Evolutionary conservation across 2,113 vertebrate genomes (phyloP), one percentile per base, ranked within the genome.

Genomic region (Piaya cayana): DNA sequence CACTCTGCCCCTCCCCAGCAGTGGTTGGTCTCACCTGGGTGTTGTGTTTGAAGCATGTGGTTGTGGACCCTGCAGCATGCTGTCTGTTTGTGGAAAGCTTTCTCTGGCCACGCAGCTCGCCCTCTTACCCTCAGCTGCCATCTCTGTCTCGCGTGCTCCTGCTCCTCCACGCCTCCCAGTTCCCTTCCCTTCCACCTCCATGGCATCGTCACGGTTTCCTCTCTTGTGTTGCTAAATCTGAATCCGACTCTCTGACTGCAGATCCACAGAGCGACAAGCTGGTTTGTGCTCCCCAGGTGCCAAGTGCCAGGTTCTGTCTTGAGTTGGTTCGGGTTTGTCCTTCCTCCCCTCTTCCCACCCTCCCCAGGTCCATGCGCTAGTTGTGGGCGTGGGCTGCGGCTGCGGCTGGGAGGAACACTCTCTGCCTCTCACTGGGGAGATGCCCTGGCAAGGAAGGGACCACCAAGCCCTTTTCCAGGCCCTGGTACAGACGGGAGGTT

Each of bases 21-120:
- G 90, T 93, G 76, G 88, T 92, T 93, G 93, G 88, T 96, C 88
- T 96, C 93, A 97, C 97, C 95, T 97, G 96, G 96, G 95, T 98
- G 95, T 98, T 97, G 98, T 98, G 98, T 98, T 98, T 98, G 96
- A 97, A 97, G 99, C 99, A 99, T 99, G 99, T 98, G 92, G 93
- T 95, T 96, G 97, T 98, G 98, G 98, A 98, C 97, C 98, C 98
- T 98, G 98, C 98, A 96, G 99, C 99, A 99, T 99, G 99, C 97
- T 89, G 60, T 96, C 97, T 98, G 98, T 99, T 96, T 82, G 98
- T 98, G 96, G 96, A 93, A 89, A 94, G 95, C 96, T 97, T 98
- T 97, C 71, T 91, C 82, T 79, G 92, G 93, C 92, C 88, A 93
- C 34, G 34, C 92, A 90, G 90, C 95, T 97, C 58, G 74, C 94